Evolutionary conservation across 1,140 invertebrate species (phyloP).

Genomic region (Diachasma alloeum): DNA sequence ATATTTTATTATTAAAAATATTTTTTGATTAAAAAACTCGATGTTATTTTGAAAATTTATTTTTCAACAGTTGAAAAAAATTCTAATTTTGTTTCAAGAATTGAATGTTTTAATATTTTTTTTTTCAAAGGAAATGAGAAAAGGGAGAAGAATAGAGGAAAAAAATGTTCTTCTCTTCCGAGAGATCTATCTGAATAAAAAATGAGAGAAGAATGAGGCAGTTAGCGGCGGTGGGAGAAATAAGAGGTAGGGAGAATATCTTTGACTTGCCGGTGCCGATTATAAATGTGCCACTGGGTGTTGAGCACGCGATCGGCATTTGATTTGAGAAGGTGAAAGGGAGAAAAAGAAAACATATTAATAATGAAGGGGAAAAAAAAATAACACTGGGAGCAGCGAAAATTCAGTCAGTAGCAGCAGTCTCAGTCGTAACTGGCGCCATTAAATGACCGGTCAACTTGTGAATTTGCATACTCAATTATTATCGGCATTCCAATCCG

Average conservation of each 20-base stretch:
- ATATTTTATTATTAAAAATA: no score
- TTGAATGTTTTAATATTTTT: no score
- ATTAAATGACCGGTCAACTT: background rate
- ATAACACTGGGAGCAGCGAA: background rate
- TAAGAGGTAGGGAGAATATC: no score
- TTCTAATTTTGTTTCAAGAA: no score
- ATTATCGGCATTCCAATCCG: background rate
- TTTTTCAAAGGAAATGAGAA: no score
- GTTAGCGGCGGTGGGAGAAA: background rate
- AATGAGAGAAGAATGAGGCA: background rate
- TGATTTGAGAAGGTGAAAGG: background rate
- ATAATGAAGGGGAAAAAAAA: background rate
- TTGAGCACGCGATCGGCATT: background rate
- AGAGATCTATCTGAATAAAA: background rate
- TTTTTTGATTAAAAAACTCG: no score
- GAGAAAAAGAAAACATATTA: background rate
- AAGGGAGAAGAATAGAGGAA: no score
- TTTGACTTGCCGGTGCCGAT: background rate
- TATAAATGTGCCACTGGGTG: background rate
- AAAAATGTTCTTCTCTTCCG: no score
- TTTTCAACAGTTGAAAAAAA: no score
- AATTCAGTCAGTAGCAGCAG: background rate
- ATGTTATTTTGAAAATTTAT: no score
- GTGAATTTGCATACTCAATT: background rate
- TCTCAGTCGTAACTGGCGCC: background rate